Base-by-base conservation (phyloP, 2,888 invertebrate species). In the Holacanthella duospinosa region DNA sequence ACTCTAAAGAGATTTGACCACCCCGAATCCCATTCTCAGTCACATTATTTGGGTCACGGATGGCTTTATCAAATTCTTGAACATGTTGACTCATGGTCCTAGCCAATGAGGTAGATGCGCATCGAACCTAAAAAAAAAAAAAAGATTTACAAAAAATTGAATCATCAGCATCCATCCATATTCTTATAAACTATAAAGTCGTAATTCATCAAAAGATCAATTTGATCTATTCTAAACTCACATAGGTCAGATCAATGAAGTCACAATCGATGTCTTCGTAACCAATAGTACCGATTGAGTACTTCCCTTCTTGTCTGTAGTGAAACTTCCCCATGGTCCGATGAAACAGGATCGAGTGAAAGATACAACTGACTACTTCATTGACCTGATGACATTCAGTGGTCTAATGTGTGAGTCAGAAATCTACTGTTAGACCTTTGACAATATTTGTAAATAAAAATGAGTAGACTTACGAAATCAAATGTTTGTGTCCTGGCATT, bases 201-300 rank as follows among this genome's bases (percentile, higher is more conserved):
- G 36, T 62, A 53, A 59, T 19, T 28, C 29, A n/a, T n/a, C n/a
- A n/a, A n/a, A n/a, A n/a, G n/a, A n/a, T 55, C n/a, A 60, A 66
- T 43, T 67, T 65, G 77, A n/a, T n/a, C n/a, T n/a, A n/a, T n/a
- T n/a, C n/a, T n/a, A n/a, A n/a, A n/a, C 80, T 79, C 76, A 84
- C 96, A 79, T 97, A 97, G 6, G 96, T 96, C 77, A 96, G 88
- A 79, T 97, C 96, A 74, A 99, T 89, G 77, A 93, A 94, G 79
- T 97, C 93, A 81, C 97, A 99, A 79, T 95, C 93, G 43, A 96
- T 91, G 79, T 99, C 99, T 72, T 90, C 88, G 76, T 93, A 91
- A 69, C 96, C 95, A 61, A 99, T 85, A 1, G 94, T 92, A 59
- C 96, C 95, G 73, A 97, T 89, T 26, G 93, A 91, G 79, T 96